Conservation (phyloP, 2,797 vertebrate species). For the Anas acuta region DNA sequence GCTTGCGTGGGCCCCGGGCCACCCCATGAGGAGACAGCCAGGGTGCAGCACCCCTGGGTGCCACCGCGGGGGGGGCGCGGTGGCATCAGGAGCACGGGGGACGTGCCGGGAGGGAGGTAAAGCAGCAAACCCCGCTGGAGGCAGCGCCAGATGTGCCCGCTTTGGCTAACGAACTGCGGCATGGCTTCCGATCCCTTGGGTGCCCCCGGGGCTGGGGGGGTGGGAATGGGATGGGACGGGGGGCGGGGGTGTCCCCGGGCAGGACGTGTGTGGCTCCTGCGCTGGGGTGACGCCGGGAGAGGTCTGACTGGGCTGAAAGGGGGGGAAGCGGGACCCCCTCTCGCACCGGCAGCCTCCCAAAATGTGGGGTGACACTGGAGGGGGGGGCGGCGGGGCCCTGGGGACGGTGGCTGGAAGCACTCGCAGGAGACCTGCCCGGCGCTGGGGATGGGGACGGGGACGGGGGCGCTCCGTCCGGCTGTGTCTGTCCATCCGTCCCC, state of each 20-base stretch:
- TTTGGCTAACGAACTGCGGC: slow-evolving; percentile 41
- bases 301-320: not conserved
- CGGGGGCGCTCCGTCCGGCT: not conserved
- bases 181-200: slow-evolving; percentile 37
- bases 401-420: slow-evolving; percentile 68
- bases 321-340: not conserved
- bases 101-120: not conserved
- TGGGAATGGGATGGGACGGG: not conserved
- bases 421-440: slow-evolving; percentile 16
- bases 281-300: not conserved
- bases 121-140: slow-evolving; percentile 13
- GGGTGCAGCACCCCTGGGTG: not conserved
- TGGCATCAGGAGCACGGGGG: not conserved
- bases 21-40: not conserved
- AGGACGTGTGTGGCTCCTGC: not conserved
- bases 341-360: not conserved
- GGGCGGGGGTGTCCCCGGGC: not conserved
- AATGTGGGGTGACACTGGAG: not conserved
- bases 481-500: not conserved
- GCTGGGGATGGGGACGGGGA: not conserved
- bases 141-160: slow-evolving; percentile 19
- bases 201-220: not conserved
- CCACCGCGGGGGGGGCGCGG: not conserved
- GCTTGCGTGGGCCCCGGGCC: rapidly evolving
- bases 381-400: not conserved